Evolutionary conservation across 1,140 invertebrate species (phyloP), one percentile per base, ranked within the genome.

Genomic region (Fopius arisanus): DNA sequence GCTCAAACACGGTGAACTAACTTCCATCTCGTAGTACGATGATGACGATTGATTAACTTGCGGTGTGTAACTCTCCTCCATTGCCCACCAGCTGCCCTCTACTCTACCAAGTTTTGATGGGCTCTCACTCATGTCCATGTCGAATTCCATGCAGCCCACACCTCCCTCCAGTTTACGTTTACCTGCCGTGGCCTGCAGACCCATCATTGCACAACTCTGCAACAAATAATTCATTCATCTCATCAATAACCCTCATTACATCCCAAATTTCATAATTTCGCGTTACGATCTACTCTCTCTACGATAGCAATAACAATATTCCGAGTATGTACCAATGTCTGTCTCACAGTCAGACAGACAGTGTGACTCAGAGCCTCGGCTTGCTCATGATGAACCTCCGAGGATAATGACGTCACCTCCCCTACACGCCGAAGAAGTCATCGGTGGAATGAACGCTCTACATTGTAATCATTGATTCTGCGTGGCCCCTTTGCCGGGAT

Each of bases 181-280:
- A 79, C 90, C 90, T 88, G 91, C 90, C 83, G 91, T 92, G 86
- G 91, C 91, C 90, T 92, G 91, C 89, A 93, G 90, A 91, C 92
- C 92, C 92, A 92, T 93, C 90, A 92, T 92, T 90, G 91, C 91
- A 91, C 91, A 92, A 86, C 91, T 92, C 92, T 93, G 88, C 2
- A 91, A 91, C 74, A 26, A 65, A 65, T 37, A 63, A 59, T 65
- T 41, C n/a, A 43, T 23, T 65, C 63, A n/a, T n/a, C n/a, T n/a
- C n/a, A n/a, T n/a, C n/a, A n/a, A n/a, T n/a, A n/a, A n/a, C n/a
- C n/a, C n/a, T n/a, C n/a, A n/a, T n/a, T n/a, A n/a, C n/a, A n/a
- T n/a, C n/a, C n/a, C n/a, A n/a, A n/a, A n/a, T n/a, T n/a, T n/a
- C n/a, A n/a, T n/a, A n/a, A n/a, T n/a, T n/a, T n/a, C n/a, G n/a